phyloP scores from a whole-genome alignment of 2,113 vertebrate genomes.

The Pipra filicauda region DNA sequence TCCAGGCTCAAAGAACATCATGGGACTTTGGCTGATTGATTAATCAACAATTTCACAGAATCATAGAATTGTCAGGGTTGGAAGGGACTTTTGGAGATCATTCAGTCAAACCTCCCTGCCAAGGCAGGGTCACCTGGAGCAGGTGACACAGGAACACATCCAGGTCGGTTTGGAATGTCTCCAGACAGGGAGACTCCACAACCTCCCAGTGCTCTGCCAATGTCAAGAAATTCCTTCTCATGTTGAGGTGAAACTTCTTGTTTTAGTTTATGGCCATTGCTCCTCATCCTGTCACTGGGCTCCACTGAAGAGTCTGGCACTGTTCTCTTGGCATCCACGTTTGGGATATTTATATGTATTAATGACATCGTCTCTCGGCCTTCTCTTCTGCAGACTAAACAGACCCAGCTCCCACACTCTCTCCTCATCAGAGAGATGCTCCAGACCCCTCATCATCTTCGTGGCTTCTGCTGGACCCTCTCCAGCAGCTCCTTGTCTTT shows the following conservation, averaged over 20 bases:
- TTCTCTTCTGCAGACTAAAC: no score
- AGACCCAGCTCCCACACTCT: rapidly evolving
- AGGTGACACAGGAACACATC: not conserved
- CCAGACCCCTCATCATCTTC: not conserved
- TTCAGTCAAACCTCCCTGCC: not conserved
- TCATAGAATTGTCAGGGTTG: not conserved
- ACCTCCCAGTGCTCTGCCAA: not conserved
- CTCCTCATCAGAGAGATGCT: not conserved
- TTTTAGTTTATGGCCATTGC: not conserved
- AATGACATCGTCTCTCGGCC: not conserved
- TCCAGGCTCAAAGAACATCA: not conserved
- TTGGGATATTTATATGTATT: not conserved
- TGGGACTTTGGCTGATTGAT: not conserved
- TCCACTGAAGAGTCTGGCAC: not conserved
- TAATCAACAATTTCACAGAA: not conserved
- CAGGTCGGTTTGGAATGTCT: not conserved
- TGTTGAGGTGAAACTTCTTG: no score
- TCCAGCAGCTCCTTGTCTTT: not conserved
- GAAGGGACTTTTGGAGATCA: not conserved
- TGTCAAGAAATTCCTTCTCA: not conserved
- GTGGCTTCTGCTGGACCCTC: not conserved
- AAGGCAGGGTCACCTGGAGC: not conserved
- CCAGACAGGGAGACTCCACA: not conserved
- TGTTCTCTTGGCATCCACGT: not conserved
- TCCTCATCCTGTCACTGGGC: not conserved